phyloP scores from a whole-genome alignment of 2,113 vertebrate genomes.

The Hyaena hyaena region DNA sequence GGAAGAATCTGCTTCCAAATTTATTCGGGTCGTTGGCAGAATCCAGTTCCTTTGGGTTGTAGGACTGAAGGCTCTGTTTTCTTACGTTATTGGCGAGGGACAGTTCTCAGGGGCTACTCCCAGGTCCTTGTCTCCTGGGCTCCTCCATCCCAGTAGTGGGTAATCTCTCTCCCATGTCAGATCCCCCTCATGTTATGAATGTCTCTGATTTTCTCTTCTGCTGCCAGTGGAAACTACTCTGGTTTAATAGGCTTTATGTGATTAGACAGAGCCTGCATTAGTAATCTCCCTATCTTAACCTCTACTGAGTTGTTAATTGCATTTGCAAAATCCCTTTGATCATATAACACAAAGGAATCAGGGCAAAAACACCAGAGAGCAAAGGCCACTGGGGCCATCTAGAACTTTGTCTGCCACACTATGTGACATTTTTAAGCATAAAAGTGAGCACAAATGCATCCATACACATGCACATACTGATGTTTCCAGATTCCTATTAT shows the following conservation, averaged over 20 bases:
- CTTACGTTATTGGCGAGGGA: no score
- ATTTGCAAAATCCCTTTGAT: not conserved
- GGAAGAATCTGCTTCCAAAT: not conserved
- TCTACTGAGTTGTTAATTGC: not conserved
- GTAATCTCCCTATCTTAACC: not conserved
- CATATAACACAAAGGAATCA: not conserved
- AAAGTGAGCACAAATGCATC: not conserved
- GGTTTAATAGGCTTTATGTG: not conserved
- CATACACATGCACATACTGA: fast-evolving
- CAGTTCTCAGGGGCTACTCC: fast-evolving
- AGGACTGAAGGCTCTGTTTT: not conserved
- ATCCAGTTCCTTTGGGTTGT: not conserved
- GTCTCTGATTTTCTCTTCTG: not conserved
- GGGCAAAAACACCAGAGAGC: not conserved
- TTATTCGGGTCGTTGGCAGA: not conserved
- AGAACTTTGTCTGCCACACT: not conserved
- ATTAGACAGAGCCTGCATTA: not conserved
- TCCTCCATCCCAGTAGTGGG: not conserved
- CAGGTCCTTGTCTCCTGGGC: no score
- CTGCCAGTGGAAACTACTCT: not conserved
- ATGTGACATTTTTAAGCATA: not conserved
- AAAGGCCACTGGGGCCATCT: not conserved
- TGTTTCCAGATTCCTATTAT: not conserved
- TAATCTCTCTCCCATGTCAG: not conserved
- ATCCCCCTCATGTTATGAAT: not conserved